phyloP scores from a whole-genome alignment of 2,113 vertebrate genomes.

The Pseudolaguvia tuberculata region DNA sequence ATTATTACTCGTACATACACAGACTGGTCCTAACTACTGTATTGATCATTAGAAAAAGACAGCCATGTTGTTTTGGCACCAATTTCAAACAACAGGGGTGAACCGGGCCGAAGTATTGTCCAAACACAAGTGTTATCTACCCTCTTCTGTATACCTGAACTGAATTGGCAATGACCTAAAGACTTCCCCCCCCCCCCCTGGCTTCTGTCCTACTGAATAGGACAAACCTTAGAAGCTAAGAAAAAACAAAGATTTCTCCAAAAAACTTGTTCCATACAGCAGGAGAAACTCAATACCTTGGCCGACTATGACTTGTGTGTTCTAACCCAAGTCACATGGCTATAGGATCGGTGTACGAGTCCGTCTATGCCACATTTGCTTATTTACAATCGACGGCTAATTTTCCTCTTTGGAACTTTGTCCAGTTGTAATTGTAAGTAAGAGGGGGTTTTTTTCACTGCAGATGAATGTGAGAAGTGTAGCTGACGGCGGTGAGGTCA shows the following conservation, averaged over 20 bases:
- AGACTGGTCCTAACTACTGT: conserved; percentile 37
- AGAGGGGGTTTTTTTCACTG: neutral
- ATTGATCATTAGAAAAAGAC: too few species aligned
- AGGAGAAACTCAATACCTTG: neutral
- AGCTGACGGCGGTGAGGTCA: neutral
- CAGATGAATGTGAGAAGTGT: too few species aligned
- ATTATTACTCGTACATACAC: conserved; percentile 50
- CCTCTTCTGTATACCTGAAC: neutral
- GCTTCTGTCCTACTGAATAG: too few species aligned
- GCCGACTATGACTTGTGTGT: too few species aligned
- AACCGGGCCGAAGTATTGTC: neutral
- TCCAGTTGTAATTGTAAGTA: neutral
- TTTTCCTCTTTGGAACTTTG: neutral
- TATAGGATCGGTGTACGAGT: too few species aligned
- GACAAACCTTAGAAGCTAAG: too few species aligned
- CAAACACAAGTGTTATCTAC: neutral
- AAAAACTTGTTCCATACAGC: neutral
- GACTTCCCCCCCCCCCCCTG: too few species aligned
- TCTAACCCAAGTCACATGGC: too few species aligned
- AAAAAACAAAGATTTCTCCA: too few species aligned
- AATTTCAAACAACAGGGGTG: neutral
- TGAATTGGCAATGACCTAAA: too few species aligned
- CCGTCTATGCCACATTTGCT: neutral
- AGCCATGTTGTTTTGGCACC: neutral
- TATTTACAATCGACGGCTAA: neutral